phyloP scores from a whole-genome alignment of 2,888 invertebrate species.

The Pammene aurita region DNA sequence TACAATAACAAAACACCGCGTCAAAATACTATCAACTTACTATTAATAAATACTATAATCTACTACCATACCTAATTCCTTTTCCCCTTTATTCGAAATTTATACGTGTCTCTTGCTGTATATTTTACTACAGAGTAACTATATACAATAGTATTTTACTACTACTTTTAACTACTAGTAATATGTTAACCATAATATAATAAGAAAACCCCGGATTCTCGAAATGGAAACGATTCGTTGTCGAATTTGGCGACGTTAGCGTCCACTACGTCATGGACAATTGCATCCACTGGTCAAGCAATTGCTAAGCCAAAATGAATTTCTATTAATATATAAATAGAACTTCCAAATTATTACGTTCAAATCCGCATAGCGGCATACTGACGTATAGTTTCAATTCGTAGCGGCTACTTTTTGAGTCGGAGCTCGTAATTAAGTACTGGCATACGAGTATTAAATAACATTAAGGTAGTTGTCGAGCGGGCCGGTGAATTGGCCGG shows the following conservation, averaged over 20 bases:
- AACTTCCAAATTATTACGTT: constrained; percentile 6
- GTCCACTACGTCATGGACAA: background rate
- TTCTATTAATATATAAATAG: background rate
- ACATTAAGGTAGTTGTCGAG: constrained; percentile 45
- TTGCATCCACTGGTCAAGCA: background rate
- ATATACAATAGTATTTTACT: no score
- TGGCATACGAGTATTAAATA: constrained; percentile 29
- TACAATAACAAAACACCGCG: no score
- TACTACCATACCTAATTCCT: no score
- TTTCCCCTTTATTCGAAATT: no score
- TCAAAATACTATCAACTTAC: no score
- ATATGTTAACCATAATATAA: no score
- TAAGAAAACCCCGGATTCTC: no score
- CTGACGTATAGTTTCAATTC: constrained; percentile 23
- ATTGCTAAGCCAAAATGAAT: background rate
- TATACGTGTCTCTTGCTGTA: no score
- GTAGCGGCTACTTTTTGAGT: constrained; percentile 21
- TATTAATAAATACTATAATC: no score
- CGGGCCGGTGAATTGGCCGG: constrained; percentile 74
- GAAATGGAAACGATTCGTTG: background rate
- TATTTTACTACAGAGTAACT: no score
- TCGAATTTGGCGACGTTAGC: no score
- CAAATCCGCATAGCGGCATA: constrained; percentile 3
- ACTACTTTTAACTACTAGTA: no score
- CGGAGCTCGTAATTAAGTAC: constrained; percentile 23